Evolutionary conservation across 2,888 invertebrate genomes (phyloP).

Genomic region (Chrysotoxum bicinctum): DNA sequence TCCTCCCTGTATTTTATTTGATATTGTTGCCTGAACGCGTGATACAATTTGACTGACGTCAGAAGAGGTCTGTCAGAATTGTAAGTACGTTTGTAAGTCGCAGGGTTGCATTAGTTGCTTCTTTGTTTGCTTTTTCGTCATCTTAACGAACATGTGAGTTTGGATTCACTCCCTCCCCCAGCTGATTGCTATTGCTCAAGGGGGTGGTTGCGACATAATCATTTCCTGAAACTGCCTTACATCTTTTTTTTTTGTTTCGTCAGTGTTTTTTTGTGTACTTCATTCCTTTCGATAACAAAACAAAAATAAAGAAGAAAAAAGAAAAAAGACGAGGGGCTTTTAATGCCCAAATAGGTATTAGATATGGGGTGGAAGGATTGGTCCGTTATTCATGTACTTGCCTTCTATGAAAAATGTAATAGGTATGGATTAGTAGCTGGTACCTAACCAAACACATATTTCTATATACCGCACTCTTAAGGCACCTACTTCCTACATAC

Average conservation of each 20-base stretch:
- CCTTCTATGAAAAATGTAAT: not conserved
- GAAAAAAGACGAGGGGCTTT: not conserved
- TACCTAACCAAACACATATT: not conserved
- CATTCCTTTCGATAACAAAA: not conserved
- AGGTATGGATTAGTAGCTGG: conserved; percentile 43
- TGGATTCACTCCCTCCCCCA: not conserved
- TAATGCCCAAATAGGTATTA: conserved; percentile 12
- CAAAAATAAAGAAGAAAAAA: not conserved
- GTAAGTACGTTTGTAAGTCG: not conserved
- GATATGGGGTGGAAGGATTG: conserved; percentile 21
- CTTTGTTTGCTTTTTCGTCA: not conserved
- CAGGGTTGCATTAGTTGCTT: conserved; percentile 22
- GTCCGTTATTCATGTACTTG: conserved; percentile 19
- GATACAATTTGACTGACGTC: conserved; percentile 45
- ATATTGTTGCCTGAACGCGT: conserved; percentile 32
- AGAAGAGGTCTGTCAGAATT: conserved; percentile 18
- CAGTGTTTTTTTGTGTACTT: not conserved
- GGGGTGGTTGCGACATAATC: conserved; percentile 9
- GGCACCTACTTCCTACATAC: not conserved
- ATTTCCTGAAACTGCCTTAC: conserved; percentile 56
- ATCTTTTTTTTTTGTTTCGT: conserved; percentile 10
- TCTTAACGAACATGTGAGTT: conserved; percentile 15
- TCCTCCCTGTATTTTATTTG: not conserved
- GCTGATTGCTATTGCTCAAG: conserved; percentile 6
- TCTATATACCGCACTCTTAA: not conserved